Evolutionary conservation across 1,140 invertebrate genomes (phyloP), one percentile per base, ranked within the genome.

Genomic region (Cylas formicarius): DNA sequence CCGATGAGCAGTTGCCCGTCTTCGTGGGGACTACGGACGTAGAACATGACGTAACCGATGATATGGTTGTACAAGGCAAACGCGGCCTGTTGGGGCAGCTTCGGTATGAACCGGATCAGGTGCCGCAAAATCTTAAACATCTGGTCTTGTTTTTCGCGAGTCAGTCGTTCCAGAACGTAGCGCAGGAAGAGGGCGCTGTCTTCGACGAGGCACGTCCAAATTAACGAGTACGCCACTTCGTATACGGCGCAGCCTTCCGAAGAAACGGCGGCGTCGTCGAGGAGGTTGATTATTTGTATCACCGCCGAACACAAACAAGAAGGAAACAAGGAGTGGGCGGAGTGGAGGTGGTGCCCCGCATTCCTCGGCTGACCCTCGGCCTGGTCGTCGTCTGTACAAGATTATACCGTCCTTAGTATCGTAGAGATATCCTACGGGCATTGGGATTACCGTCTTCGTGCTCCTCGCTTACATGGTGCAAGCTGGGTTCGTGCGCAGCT

Each of bases 31-130:
- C 90, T 84, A 37, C 97, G 69, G 1, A 97, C 93, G 62, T 98
- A 97, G 70, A 97, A 98, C 95, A 99, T 99, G 1, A 99, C 87
- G 61, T 97, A 99, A 11, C 97, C 97, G 59, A 99, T 97, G 48
- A 99, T 86, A 55, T 98, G 98, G 74, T 99, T 99, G 66, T 98
- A 97, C 0, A 99, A 67, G n/a, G 91, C 88, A 69, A 97, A 97
- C 1, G 96, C 96, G 4, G 95, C 94, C 68, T 99, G 95, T 50
- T 96, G 90, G 0, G 96, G 96, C 22, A 99, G 66, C 42, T 90
- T 81, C 3, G 89, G 88, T 41, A 97, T 86, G 65, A 93, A 94
- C 42, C 93, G 75, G 13, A 99, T 87, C 1, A 99, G 70, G 58
- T 96, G 92, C 4, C 95, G 72, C 4, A 99, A 65, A 9, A 89